Percentiles rank a stretch among this genome's conserved stretches.
Conservation (phyloP, 2,888 invertebrate species). For the Zhengitettix transpicula region DNA sequence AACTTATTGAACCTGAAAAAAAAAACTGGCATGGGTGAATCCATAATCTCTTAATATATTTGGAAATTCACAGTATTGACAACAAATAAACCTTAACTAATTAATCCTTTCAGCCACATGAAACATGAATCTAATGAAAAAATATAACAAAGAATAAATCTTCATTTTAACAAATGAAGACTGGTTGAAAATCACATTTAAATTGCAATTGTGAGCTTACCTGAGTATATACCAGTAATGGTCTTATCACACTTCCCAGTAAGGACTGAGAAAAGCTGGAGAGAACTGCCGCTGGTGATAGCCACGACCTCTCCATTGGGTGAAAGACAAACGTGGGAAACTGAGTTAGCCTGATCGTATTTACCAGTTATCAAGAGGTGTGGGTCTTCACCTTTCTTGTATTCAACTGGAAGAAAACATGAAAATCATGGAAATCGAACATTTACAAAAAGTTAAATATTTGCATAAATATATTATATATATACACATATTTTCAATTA, state of each 20-base stretch:
- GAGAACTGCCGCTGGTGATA: conserved; percentile 41
- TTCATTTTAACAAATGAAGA: too few species aligned
- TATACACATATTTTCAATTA: too few species aligned
- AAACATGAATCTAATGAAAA: too few species aligned
- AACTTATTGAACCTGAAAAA: conserved; percentile 44
- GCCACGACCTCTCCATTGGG: conserved; percentile 65
- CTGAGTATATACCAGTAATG: conserved; percentile 42
- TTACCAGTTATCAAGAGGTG: conserved; percentile 47
- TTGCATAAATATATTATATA: not conserved
- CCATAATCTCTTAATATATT: too few species aligned
- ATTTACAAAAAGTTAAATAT: not conserved
- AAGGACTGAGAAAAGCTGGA: conserved; percentile 54
- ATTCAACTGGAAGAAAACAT: conserved; percentile 47
- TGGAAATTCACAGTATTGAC: too few species aligned
- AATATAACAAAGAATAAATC: too few species aligned
- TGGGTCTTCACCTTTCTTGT: conserved; percentile 59
- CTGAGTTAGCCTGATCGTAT: conserved; percentile 32
- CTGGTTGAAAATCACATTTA: too few species aligned
- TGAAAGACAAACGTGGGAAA: conserved; percentile 50
- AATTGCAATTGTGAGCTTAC: conserved; percentile 16
- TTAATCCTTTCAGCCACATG: too few species aligned
- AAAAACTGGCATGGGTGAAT: too few species aligned
- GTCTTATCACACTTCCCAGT: conserved; percentile 46
- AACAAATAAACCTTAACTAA: too few species aligned
- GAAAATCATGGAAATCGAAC: not conserved